phyloP scores from a whole-genome alignment of 37 sponge, comb jelly and placozoan species.

The Haliclona indistincta region DNA sequence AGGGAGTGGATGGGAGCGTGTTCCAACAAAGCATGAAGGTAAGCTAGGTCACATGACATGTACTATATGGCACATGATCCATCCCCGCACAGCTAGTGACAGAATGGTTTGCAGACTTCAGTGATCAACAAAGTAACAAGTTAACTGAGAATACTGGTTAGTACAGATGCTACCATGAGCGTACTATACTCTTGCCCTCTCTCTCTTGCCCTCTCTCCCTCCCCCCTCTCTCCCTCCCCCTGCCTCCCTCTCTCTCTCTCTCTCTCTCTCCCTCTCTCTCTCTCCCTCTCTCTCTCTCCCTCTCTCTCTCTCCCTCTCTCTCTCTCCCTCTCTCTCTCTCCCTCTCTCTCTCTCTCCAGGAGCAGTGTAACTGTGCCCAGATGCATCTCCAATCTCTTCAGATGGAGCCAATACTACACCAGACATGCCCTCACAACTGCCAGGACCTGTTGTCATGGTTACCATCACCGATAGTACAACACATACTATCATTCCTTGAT shows the following conservation, averaged over 20 bases:
- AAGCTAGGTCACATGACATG: constrained; percentile 13
- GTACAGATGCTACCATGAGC: background rate
- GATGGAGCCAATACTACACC: constrained; percentile 93
- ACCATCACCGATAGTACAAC: constrained; percentile 65
- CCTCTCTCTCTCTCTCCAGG: constrained; percentile 28
- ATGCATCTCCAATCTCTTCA: constrained; percentile 84
- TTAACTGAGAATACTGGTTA: constrained; percentile 68
- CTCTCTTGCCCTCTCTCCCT: background rate
- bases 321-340: background rate
- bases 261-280: background rate
- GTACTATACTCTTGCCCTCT: background rate
- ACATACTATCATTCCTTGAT: constrained; percentile 78
- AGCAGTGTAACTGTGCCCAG: constrained; percentile 78
- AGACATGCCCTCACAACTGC: constrained; percentile 90
- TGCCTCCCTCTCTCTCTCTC: too few relatives aligned
- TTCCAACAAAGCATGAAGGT: constrained; percentile 64
- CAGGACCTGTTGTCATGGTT: constrained; percentile 95
- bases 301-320: background rate
- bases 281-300: too few relatives aligned
- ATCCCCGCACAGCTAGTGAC: constrained; percentile 52
- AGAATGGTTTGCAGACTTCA: constrained; percentile 87
- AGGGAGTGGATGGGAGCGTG: constrained; percentile 72
- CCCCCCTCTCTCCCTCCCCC: background rate
- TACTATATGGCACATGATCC: too few relatives aligned
- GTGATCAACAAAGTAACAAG: constrained; percentile 90